Evolutionary conservation across 2,888 invertebrate genomes (phyloP), one percentile per base, ranked within the genome.

Genomic region (Heliconius ismenius): DNA sequence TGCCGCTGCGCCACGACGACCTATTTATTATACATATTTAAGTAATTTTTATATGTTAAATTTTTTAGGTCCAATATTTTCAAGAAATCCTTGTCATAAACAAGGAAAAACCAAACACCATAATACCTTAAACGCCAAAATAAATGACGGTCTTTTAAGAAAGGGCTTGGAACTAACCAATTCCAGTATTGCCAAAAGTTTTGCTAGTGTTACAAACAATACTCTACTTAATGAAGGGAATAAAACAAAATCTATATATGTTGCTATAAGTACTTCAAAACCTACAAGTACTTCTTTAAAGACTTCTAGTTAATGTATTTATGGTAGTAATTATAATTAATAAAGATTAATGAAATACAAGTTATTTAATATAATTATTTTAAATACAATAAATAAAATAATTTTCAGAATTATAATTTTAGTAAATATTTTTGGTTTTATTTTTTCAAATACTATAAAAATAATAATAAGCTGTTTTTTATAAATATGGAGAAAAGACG

Each of bases 51-150:
- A 28, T 63, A 9, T 18, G 2, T 0, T 24, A 28, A 63, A 26
- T 15, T n/a, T 78, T 78, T 28, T 65, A 79, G 79, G 79, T 62
- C 60, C 73, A 15, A 9, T 69, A 58, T 64, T 54, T 18, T 21
- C 74, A 2, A 76, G 69, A 43, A 64, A 65, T 58, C 69, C 63
- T 2, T 80, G 80, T 69, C 64, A 74, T 21, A 76, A 74, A 62
- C 75, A 65, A 74, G 78, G 65, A 32, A 74, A 73, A 73, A n/a
- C 21, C 10, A 72, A 69, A 36, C 21, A 21, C 32, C 69, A 75
- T 63, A 49, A 70, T 49, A 49, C 24, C n/a, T 54, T 32, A 26
- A 58, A 60, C 21, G 13, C 49, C 15, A 78, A 58, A 49, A 13
- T 21, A 4, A 72, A 77, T 26, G 58, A 73, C 21, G 64, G 21